Conservation (phyloP, 2,113 vertebrate species). For the Halichoerus grypus region DNA sequence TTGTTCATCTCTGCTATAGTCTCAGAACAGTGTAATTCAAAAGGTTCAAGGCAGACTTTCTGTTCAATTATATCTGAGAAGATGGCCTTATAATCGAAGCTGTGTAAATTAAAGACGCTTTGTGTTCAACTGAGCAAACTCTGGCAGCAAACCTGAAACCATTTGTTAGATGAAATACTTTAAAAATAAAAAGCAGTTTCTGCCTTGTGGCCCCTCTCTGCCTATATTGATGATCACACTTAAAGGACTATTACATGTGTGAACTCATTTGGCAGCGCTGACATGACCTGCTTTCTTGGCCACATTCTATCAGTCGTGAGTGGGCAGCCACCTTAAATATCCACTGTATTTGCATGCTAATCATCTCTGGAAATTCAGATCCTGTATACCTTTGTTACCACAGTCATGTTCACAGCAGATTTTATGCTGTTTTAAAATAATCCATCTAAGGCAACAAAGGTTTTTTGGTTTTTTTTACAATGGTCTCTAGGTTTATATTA, state of each 20-base stretch:
- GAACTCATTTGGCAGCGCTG: neutral
- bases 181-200: neutral
- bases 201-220: neutral
- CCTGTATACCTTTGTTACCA: neutral
- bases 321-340: neutral
- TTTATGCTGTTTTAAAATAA: conserved; percentile 43
- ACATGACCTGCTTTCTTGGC: neutral
- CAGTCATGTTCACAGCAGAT: neutral
- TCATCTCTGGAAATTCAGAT: conserved; percentile 24
- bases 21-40: neutral
- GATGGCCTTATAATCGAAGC: neutral
- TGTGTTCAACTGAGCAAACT: neutral
- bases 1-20: neutral
- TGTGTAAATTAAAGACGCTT: neutral
- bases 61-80: neutral
- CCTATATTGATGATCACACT: neutral
- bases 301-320: neutral
- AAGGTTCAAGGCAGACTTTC: neutral
- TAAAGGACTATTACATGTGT: neutral
- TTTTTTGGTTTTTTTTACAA: neutral
- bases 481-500: neutral
- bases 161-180: conserved; percentile 33
- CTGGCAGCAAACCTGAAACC: neutral
- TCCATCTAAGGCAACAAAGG: neutral
- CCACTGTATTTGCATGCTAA: neutral